These are phyloP conservation scores for Sander lucioperca DNA, from an alignment of 2,113 vertebrate genomes.

Conservation along the genomic window DNA sequence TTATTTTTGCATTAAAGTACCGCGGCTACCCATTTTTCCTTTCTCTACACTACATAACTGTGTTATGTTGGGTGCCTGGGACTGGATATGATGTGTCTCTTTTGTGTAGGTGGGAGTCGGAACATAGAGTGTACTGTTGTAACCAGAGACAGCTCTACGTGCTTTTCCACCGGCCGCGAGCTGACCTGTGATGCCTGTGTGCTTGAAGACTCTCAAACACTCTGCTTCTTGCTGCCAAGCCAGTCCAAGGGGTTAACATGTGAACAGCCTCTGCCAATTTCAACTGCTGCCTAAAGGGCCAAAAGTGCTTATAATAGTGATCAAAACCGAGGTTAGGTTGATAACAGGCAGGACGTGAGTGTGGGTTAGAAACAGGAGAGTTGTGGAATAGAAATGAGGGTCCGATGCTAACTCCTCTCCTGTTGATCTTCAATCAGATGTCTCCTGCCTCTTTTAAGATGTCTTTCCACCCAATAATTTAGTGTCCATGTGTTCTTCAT, in stretches of 20 bases:
- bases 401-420: not conserved
- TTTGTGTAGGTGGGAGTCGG: not conserved
- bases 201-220: constrained; percentile 10
- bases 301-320: constrained; percentile 13
- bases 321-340: constrained; percentile 11
- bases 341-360: constrained; percentile 9
- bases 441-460: constrained; percentile 29
- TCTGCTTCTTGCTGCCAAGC: not conserved
- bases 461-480: constrained; percentile 42
- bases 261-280: constrained; percentile 17
- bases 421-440: constrained; percentile 38
- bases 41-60: not conserved
- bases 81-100: not conserved
- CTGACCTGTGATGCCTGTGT: constrained; percentile 1
- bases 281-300: constrained; percentile 16
- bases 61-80: not conserved
- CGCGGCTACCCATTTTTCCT: not conserved
- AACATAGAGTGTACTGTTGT: not conserved
- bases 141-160: constrained; percentile 15
- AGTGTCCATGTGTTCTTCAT: constrained; percentile 27
- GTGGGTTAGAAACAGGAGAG: not conserved
- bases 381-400: constrained; percentile 23
- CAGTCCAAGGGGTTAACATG: constrained; percentile 16
- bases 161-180: not conserved
- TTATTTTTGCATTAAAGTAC: not conserved